Evolutionary conservation across 37 sponge, comb jelly and placozoan genomes (phyloP).

Genomic region (Beroe forskalii): DNA sequence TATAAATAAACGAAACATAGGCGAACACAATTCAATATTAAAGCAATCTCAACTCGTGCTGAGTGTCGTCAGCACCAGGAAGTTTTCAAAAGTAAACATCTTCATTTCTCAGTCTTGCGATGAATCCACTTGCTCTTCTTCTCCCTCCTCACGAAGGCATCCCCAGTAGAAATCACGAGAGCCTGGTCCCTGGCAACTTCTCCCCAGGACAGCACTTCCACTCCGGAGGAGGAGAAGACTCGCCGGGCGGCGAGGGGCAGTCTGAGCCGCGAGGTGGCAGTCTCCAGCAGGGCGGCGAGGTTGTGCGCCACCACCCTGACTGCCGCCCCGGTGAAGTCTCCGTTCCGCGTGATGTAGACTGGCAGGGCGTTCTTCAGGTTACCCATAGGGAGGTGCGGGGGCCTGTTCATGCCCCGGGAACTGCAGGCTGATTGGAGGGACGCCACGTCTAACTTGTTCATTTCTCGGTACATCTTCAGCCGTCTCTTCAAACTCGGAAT

Average conservation of each 20-base stretch:
- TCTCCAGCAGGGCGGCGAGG: conserved; percentile 13
- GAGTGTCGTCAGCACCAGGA: no score
- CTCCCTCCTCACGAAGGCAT: conserved; percentile 29
- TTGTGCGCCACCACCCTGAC: conserved; percentile 22
- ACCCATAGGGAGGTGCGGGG: conserved; percentile 27
- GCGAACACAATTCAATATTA: no score
- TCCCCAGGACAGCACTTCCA: conserved; percentile 33
- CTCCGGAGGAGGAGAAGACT: conserved; percentile 46
- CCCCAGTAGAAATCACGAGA: conserved; percentile 35
- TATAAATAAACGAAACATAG: no score
- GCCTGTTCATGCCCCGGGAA: not conserved
- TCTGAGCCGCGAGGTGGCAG: conserved; percentile 14
- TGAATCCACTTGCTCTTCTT: conserved; percentile 33
- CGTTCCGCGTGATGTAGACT: conserved; percentile 57
- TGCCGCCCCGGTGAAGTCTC: conserved; percentile 11
- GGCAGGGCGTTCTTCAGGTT: conserved; percentile 32
- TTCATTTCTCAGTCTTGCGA: conserved; percentile 12
- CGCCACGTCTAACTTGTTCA: conserved; percentile 34
- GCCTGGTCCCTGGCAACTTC: conserved; percentile 31
- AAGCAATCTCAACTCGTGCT: no score
- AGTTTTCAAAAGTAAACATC: no score
- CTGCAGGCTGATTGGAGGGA: conserved; percentile 26
- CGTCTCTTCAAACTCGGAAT: conserved; percentile 22
- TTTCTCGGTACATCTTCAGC: conserved; percentile 30
- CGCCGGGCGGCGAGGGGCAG: conserved; percentile 20